Conservation (phyloP, 1,140 invertebrate species). For the Bombus polaris region DNA sequence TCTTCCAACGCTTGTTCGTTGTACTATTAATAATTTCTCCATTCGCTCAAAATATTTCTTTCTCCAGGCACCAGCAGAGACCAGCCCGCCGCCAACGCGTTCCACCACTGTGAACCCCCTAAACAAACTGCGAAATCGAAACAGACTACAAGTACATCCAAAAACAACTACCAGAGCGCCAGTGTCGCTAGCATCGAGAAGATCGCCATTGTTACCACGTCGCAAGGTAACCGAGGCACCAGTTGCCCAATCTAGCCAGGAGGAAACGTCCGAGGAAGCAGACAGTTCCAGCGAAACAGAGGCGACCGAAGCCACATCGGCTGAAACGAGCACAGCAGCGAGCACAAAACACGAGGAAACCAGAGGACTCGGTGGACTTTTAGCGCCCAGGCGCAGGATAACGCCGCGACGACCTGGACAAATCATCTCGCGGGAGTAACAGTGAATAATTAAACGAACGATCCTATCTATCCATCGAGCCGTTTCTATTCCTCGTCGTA, state of each 20-base stretch:
- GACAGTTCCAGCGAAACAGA: constrained; percentile 67
- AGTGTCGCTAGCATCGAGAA: constrained; percentile 65
- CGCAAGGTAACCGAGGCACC: constrained; percentile 78
- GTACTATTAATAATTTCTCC: no score
- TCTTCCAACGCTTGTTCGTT: no score
- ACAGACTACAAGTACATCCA: constrained; percentile 76
- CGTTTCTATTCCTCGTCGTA: not conserved
- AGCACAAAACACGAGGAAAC: constrained; percentile 82
- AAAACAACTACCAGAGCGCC: constrained; percentile 78
- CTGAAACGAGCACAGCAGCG: constrained; percentile 79
- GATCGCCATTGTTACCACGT: constrained; percentile 78
- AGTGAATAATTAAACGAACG: not conserved
- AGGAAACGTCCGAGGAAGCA: constrained; percentile 56
- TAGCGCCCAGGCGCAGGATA: constrained; percentile 85
- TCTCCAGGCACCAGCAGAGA: constrained; percentile 76
- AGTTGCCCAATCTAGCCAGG: constrained; percentile 56
- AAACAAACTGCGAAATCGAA: constrained; percentile 79
- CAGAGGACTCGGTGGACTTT: constrained; percentile 83
- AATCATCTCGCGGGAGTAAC: constrained; percentile 60
- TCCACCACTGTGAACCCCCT: constrained; percentile 77
- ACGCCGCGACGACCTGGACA: constrained; percentile 84
- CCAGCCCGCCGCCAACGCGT: constrained; percentile 73
- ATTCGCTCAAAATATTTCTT: constrained; percentile 3
- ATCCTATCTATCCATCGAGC: constrained; percentile 1
- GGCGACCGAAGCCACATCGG: constrained; percentile 81